Conservation (phyloP, 1,140 invertebrate genomes). For the Carcinoscorpius rotundicauda region DNA sequence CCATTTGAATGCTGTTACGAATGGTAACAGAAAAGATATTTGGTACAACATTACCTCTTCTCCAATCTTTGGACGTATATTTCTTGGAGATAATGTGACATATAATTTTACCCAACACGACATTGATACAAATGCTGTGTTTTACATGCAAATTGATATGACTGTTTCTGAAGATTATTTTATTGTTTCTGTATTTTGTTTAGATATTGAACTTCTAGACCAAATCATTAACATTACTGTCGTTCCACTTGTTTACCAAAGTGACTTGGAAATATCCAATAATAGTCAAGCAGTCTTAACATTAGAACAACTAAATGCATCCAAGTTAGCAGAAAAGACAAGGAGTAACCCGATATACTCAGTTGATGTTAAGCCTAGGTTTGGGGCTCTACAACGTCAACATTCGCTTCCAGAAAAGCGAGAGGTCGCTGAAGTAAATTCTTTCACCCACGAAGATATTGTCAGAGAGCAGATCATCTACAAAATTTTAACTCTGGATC, state of each 20-base stretch:
- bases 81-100: constrained; percentile 20
- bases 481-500: too few relatives aligned
- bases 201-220: constrained; percentile 17
- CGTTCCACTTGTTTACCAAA: constrained; percentile 22
- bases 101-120: constrained; percentile 57
- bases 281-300: constrained; percentile 56
- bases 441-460: constrained; percentile 73
- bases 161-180: constrained; percentile 59
- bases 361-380: constrained; percentile 49
- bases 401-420: neutral
- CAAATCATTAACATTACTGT: constrained; percentile 38
- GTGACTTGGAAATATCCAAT: constrained; percentile 63
- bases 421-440: constrained; percentile 33
- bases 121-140: constrained; percentile 55
- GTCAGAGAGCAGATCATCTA: constrained; percentile 29
- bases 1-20: constrained; percentile 65
- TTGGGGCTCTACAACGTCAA: constrained; percentile 38
- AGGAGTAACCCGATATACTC: constrained; percentile 43
- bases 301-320: constrained; percentile 53
- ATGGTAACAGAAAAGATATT: constrained; percentile 56
- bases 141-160: constrained; percentile 79
- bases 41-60: constrained; percentile 59
- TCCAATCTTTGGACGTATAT: constrained; percentile 59
- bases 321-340: constrained; percentile 60
- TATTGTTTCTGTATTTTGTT: constrained; percentile 43